Evolutionary conservation across 2,888 invertebrate genomes (phyloP).

Genomic region (Cephonodes hylas): DNA sequence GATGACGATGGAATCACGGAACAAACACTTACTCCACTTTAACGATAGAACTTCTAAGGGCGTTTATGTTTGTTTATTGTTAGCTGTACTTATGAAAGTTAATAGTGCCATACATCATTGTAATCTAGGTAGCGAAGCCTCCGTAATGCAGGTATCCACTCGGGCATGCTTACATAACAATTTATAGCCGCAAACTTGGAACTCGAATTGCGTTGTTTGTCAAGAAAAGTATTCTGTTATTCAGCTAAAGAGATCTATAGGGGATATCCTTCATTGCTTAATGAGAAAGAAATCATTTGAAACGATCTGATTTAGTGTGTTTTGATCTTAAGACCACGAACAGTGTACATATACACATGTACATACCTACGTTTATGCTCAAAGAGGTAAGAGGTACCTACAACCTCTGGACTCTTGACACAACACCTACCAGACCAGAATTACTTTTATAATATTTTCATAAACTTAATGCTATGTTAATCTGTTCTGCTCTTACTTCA

Average conservation of each 20-base stretch:
- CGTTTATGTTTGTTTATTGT: neutral
- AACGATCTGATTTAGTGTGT: too few species aligned
- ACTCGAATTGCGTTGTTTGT: conserved; percentile 24
- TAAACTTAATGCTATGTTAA: too few species aligned
- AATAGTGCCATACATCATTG: neutral
- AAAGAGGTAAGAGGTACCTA: too few species aligned
- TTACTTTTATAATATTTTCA: too few species aligned
- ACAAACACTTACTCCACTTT: neutral
- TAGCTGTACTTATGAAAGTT: conserved; percentile 2
- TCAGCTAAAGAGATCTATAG: conserved; percentile 15
- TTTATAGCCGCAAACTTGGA: conserved; percentile 23
- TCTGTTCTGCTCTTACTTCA: too few species aligned
- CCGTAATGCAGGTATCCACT: conserved; percentile 16
- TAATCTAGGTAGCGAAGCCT: conserved; percentile 8
- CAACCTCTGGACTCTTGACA: too few species aligned
- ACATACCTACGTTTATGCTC: too few species aligned
- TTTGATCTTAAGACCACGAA: too few species aligned
- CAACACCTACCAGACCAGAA: too few species aligned
- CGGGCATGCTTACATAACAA: conserved; percentile 26
- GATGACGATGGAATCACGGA: neutral
- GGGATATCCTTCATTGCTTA: neutral
- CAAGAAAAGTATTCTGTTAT: conserved; percentile 14
- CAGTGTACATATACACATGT: too few species aligned
- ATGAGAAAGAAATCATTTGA: neutral
- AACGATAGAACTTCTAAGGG: neutral